Evolutionary conservation across 1,140 invertebrate genomes (phyloP).

Genomic region (Trachymyrmex septentrionalis): DNA sequence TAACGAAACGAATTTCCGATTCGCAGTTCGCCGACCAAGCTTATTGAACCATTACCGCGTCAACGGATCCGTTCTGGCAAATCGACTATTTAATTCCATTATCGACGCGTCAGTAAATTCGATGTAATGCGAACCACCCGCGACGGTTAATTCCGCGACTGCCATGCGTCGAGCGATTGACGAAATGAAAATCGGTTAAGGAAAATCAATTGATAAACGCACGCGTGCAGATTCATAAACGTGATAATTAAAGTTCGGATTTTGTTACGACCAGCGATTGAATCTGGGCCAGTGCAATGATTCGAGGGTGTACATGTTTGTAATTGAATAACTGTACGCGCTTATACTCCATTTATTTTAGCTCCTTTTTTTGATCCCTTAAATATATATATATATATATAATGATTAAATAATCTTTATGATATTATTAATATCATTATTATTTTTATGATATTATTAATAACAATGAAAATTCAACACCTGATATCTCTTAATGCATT

Average conservation of each 20-base stretch:
- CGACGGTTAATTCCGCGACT: slow-evolving; percentile 41
- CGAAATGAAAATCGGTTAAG: slow-evolving; percentile 57
- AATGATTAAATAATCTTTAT: neutral
- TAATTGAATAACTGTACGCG: slow-evolving; percentile 7
- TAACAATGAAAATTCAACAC: neutral
- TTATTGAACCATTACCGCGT: slow-evolving; percentile 57
- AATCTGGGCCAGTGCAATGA: slow-evolving; percentile 19
- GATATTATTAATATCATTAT: no score
- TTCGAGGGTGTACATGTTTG: neutral
- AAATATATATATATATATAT: neutral
- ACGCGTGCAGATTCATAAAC: slow-evolving; percentile 18
- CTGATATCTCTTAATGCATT: neutral
- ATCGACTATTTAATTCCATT: slow-evolving; percentile 63
- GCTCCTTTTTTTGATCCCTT: neutral
- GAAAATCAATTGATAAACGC: slow-evolving; percentile 42
- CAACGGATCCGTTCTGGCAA: slow-evolving; percentile 48
- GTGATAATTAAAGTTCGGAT: slow-evolving; percentile 50
- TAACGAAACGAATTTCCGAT: slow-evolving; percentile 55
- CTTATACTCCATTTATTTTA: neutral
- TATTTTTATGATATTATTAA: neutral
- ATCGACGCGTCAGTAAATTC: slow-evolving; percentile 60
- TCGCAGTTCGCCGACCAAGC: slow-evolving; percentile 41
- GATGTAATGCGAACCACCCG: slow-evolving; percentile 43
- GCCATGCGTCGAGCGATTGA: slow-evolving; percentile 37
- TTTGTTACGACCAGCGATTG: slow-evolving; percentile 31